These are phyloP conservation scores for Coelopa pilipes DNA, from an alignment of 2,888 invertebrate species.

Conservation along the genomic window DNA sequence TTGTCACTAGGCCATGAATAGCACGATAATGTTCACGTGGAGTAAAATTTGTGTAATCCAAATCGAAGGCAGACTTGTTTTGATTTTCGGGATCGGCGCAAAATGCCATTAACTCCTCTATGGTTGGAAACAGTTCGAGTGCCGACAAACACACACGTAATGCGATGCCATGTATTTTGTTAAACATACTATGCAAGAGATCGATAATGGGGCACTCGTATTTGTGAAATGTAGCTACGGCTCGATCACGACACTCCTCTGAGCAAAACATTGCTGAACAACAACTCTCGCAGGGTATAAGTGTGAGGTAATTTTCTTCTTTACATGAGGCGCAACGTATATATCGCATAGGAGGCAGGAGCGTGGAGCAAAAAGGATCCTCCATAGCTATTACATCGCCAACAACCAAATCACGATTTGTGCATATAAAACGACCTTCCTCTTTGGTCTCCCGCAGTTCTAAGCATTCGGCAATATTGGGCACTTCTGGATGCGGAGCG, in stretches of 20 bases:
- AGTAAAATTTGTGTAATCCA: constrained; percentile 60
- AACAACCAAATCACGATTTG: constrained; percentile 74
- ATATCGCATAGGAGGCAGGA: constrained; percentile 63
- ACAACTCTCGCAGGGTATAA: constrained; percentile 65
- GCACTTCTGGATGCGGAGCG: constrained; percentile 67
- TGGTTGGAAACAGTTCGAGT: constrained; percentile 63
- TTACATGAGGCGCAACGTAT: constrained; percentile 65
- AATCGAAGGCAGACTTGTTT: constrained; percentile 61
- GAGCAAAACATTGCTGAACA: constrained; percentile 66
- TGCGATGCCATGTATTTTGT: constrained; percentile 78
- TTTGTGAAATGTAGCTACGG: constrained; percentile 77
- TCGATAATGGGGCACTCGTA: constrained; percentile 80
- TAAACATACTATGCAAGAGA: constrained; percentile 72
- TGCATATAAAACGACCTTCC: constrained; percentile 78
- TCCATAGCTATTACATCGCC: constrained; percentile 84
- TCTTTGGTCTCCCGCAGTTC: constrained; percentile 70
- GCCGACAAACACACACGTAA: constrained; percentile 72
- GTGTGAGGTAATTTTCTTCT: constrained; percentile 61
- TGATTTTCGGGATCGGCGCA: constrained; percentile 62
- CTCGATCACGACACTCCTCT: constrained; percentile 66
- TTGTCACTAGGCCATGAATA: constrained; percentile 77
- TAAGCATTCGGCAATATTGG: constrained; percentile 74
- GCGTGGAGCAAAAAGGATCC: constrained; percentile 75
- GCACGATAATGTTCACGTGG: constrained; percentile 68
- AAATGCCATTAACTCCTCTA: constrained; percentile 64